phyloP scores from a whole-genome alignment of 2,797 vertebrate species.

The Lepilemur ruficaudatus region DNA sequence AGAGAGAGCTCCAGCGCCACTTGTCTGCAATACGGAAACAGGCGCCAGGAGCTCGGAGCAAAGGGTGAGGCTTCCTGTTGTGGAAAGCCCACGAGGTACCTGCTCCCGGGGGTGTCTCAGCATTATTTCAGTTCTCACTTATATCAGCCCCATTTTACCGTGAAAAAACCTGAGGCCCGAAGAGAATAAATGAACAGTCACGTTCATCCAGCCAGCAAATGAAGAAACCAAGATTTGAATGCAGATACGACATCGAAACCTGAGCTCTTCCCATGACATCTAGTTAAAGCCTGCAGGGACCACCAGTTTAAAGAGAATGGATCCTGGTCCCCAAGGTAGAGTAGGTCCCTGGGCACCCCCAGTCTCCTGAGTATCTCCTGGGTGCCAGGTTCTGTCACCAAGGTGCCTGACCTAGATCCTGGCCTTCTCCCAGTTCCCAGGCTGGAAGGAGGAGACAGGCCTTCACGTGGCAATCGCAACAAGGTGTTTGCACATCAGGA shows the following conservation, averaged over 20 bases:
- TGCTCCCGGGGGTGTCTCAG: no score
- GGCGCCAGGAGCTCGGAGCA: fast-evolving
- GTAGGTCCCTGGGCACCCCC: fast-evolving
- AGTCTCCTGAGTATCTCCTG: not conserved
- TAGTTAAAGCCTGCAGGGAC: not conserved
- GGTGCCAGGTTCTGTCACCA: not conserved
- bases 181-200: not conserved
- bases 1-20: not conserved
- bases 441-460: not conserved
- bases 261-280: not conserved
- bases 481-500: not conserved
- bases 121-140: not conserved
- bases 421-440: no score
- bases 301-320: not conserved
- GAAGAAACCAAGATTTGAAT: not conserved
- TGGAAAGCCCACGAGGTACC: fast-evolving
- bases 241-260: not conserved
- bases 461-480: fast-evolving
- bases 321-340: not conserved
- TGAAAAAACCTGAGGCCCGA: not conserved
- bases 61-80: fast-evolving
- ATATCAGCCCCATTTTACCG: not conserved
- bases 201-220: not conserved
- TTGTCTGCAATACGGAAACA: fast-evolving
- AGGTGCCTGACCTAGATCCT: fast-evolving